These are phyloP conservation scores for Meriones psammophilus DNA, from an alignment of 2,797 vertebrate genomes.

Conservation along the genomic window DNA sequence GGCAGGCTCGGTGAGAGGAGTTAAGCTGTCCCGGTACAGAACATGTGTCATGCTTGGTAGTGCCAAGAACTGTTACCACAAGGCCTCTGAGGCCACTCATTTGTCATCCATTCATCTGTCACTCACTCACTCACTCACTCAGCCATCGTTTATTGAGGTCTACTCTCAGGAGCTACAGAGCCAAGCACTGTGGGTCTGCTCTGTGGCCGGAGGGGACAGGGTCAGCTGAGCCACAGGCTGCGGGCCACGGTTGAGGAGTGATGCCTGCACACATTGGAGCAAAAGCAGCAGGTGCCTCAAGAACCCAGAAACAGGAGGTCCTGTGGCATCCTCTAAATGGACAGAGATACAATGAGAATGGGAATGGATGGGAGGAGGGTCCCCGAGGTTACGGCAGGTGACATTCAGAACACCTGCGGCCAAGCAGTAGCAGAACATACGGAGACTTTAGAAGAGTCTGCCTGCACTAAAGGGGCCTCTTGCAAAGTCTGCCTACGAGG, in stretches of 20 bases:
- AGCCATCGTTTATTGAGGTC: not conserved
- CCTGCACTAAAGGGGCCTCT: not conserved
- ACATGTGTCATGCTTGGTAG: not conserved
- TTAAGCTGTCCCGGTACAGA: not conserved
- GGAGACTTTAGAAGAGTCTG: not conserved
- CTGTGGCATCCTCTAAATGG: not conserved
- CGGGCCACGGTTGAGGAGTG: too few species aligned
- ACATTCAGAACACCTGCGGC: not conserved
- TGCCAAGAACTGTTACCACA: not conserved
- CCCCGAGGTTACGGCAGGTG: not conserved
- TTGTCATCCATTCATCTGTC: too few species aligned
- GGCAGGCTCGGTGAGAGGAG: not conserved
- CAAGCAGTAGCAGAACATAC: not conserved
- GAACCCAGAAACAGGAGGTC: too few species aligned
- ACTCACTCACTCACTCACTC: too few species aligned
- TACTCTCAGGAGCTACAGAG: accelerated
- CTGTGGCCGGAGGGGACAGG: too few species aligned
- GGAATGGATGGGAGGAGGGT: not conserved
- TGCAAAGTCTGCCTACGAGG: not conserved
- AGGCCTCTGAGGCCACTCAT: not conserved
- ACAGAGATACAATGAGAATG: accelerated
- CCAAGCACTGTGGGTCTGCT: not conserved
- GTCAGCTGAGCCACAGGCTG: not conserved
- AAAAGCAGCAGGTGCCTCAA: not conserved
- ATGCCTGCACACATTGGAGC: not conserved